These are phyloP conservation scores for Malachius bipustulatus DNA, from an alignment of 2,888 invertebrate genomes.

Conservation along the genomic window DNA sequence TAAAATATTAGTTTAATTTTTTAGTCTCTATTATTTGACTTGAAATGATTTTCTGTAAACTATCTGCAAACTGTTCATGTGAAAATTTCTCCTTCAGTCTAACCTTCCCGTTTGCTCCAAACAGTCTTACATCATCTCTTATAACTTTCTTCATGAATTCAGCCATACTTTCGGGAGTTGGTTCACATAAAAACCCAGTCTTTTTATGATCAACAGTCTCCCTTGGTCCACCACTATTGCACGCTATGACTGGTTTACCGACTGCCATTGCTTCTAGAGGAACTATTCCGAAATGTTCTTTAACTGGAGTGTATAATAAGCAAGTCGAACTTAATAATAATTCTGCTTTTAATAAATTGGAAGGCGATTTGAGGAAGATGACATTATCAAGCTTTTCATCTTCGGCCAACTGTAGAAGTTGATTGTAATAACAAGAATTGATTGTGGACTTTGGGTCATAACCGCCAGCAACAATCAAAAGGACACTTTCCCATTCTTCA, in stretches of 20 bases:
- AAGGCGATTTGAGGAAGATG: slow-evolving; percentile 77
- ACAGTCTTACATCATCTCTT: slow-evolving; percentile 46
- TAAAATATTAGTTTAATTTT: no score
- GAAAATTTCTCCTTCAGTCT: slow-evolving; percentile 74
- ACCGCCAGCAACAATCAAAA: slow-evolving; percentile 89
- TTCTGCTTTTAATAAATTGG: slow-evolving; percentile 71
- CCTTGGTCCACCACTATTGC: slow-evolving; percentile 88
- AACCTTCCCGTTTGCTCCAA: slow-evolving; percentile 66
- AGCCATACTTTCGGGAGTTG: slow-evolving; percentile 59
- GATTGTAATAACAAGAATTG: slow-evolving; percentile 74
- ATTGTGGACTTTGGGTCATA: slow-evolving; percentile 82
- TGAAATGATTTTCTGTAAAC: no score
- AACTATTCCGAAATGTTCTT: slow-evolving; percentile 99
- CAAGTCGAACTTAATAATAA: slow-evolving; percentile 64
- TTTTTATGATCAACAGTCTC: slow-evolving; percentile 76
- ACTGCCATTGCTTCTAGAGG: slow-evolving; percentile 97
- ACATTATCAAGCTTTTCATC: slow-evolving; percentile 60
- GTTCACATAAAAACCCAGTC: slow-evolving; percentile 71
- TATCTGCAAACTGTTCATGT: slow-evolving; percentile 63
- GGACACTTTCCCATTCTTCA: slow-evolving; percentile 53
- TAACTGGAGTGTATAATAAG: slow-evolving; percentile 87
- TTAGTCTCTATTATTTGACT: no score
- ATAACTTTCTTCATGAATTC: slow-evolving; percentile 58
- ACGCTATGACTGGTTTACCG: slow-evolving; percentile 86
- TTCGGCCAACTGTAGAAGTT: slow-evolving; percentile 55